phyloP scores from a whole-genome alignment of 2,888 invertebrate species.

The Cheilosia variabilis region DNA sequence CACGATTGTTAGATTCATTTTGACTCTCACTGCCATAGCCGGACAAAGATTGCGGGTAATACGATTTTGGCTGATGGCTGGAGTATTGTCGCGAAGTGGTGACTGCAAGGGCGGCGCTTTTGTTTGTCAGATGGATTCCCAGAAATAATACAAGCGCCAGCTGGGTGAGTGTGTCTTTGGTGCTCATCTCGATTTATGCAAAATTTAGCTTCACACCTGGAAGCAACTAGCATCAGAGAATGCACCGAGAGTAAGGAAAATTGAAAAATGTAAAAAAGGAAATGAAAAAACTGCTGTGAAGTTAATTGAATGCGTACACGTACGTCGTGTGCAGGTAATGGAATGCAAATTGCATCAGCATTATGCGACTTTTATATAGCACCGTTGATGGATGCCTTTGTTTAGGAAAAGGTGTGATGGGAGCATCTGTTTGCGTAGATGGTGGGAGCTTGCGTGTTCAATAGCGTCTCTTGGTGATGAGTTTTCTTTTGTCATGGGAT shows the following conservation, averaged over 20 bases:
- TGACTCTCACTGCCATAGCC: constrained; percentile 59
- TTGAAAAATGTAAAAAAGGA: constrained; percentile 21
- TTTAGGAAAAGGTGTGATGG: background rate
- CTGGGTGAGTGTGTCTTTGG: constrained; percentile 24
- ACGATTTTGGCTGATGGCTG: constrained; percentile 50
- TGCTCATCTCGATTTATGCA: constrained; percentile 49
- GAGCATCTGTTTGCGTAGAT: background rate
- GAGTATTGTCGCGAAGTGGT: constrained; percentile 45
- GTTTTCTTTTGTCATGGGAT: constrained; percentile 40
- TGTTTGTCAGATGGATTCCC: constrained; percentile 21
- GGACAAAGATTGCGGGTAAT: constrained; percentile 45
- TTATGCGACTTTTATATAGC: constrained; percentile 62
- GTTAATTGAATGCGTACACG: constrained; percentile 66
- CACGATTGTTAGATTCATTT: constrained; percentile 56
- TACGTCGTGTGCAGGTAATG: constrained; percentile 62
- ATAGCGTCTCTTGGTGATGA: constrained; percentile 32
- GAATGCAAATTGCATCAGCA: constrained; percentile 68
- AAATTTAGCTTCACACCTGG: constrained; percentile 4
- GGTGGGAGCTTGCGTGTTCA: constrained; percentile 6
- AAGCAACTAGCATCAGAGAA: constrained; percentile 14
- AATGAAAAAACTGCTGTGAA: constrained; percentile 12
- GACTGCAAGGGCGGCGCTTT: constrained; percentile 16
- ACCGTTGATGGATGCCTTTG: constrained; percentile 15
- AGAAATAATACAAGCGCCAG: constrained; percentile 46
- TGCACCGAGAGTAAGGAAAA: constrained; percentile 20